These are phyloP conservation scores for Drosophila albomicans DNA, from an alignment of 1,140 invertebrate species.

Conservation along the genomic window DNA sequence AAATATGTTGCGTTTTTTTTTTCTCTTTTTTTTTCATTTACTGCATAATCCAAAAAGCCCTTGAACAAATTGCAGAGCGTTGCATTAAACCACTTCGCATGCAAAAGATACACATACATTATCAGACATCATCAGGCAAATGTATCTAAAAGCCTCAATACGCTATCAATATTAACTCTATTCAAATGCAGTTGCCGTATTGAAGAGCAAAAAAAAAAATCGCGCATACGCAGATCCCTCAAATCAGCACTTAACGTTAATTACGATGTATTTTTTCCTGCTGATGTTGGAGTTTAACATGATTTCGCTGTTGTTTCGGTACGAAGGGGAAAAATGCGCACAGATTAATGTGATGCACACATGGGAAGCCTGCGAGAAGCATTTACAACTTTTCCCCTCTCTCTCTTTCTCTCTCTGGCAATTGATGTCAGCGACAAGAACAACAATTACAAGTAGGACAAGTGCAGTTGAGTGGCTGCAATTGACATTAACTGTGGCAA, in stretches of 20 bases:
- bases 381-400: conserved; percentile 44
- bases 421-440: conserved; percentile 55
- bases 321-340: background rate
- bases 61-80: conserved; percentile 14
- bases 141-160: conserved; percentile 18
- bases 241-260: conserved; percentile 81
- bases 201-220: conserved; percentile 32
- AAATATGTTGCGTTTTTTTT: conserved; percentile 1
- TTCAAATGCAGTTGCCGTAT: conserved; percentile 23
- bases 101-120: conserved; percentile 5
- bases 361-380: conserved; percentile 6
- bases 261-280: conserved; percentile 59
- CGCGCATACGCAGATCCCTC: conserved; percentile 14
- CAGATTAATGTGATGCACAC: conserved; percentile 61
- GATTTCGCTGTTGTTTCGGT: conserved; percentile 25
- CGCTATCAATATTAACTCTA: conserved; percentile 31
- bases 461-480: conserved; percentile 55
- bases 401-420: conserved; percentile 22
- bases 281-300: conserved; percentile 64
- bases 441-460: background rate
- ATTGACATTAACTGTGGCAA: conserved; percentile 71
- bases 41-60: conserved; percentile 20
- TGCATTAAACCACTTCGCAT: conserved; percentile 11
- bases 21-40: background rate
- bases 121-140: conserved; percentile 17